Evolutionary conservation across 2,888 invertebrate genomes (phyloP), one percentile per base, ranked within the genome.

Genomic region (Chouioia cunea): DNA sequence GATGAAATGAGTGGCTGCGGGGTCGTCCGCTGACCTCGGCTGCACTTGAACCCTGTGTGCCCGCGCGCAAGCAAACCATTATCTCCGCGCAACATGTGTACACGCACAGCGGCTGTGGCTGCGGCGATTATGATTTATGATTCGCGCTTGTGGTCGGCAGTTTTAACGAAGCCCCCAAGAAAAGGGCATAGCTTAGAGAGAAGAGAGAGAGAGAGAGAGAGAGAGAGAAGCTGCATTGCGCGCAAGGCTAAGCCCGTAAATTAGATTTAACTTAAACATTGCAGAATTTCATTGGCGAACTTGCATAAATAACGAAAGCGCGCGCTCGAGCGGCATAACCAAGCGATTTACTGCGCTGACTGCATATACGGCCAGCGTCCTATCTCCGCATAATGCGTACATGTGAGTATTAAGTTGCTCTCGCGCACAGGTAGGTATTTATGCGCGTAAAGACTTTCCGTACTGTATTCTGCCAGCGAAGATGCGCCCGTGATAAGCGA

Each of bases 211-310:
- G 46, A 62, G 56, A 60, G 47, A 16, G 57, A 47, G 56, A 53
- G 20, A 47, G 50, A 54, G 52, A 48, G 53, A 36, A 60, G 63
- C 60, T 60, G 60, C 68, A 74, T 71, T 64, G 64, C 69, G 68
- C 71, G 65, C 52, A 59, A 60, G 16, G 43, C 65, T 78, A 81
- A 79, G 79, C 79, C 80, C 79, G 81, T 82, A 82, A 80, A 82
- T 83, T 82, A 81, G 81, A 82, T 82, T 82, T 81, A 82, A 80
- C 80, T 80, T 81, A 81, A 81, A 81, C 82, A 81, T 80, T 80
- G 80, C 77, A 79, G 27, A 82, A 81, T 81, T 82, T 81, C 79
- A 81, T 79, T 80, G 80, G 78, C 75, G 77, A 76, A 78, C 79
- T 79, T 77, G 77, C 78, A 80, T 80, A 79, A 81, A 81, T 81